Evolutionary conservation across 2,888 invertebrate genomes (phyloP).

Genomic region (Hyppa rectilinea): DNA sequence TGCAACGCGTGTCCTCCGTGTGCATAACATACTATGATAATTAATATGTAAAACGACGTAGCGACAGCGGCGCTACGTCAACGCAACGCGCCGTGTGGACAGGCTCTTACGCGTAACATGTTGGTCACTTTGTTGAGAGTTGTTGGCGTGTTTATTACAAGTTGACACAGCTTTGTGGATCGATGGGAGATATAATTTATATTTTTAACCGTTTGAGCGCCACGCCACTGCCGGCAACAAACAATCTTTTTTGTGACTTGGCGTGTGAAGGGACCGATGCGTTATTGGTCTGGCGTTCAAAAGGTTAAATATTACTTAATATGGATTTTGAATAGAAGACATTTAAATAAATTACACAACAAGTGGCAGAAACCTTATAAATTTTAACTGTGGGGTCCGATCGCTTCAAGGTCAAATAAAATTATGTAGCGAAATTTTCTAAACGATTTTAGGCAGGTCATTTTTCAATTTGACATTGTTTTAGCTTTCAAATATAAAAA

Average conservation of each 20-base stretch:
- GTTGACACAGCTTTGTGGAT: conserved; percentile 32
- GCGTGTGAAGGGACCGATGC: too few species aligned
- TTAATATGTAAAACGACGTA: too few species aligned
- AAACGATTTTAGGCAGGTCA: not conserved
- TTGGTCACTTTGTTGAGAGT: not conserved
- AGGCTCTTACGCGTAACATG: not conserved
- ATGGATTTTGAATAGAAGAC: not conserved
- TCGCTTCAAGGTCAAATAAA: not conserved
- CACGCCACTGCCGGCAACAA: too few species aligned
- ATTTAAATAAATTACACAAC: conserved; percentile 1
- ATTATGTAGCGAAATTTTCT: not conserved
- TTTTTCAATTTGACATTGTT: not conserved
- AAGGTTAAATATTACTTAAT: too few species aligned
- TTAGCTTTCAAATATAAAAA: not conserved
- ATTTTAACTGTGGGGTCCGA: not conserved
- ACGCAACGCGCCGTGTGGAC: too few species aligned
- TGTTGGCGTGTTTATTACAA: not conserved
- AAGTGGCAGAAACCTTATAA: not conserved
- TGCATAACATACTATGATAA: too few species aligned
- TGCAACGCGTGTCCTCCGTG: too few species aligned
- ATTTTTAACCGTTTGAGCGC: too few species aligned
- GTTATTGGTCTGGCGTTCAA: too few species aligned
- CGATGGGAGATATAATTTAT: conserved; percentile 32
- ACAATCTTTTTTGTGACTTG: too few species aligned
- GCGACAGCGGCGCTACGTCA: too few species aligned